Conservation (phyloP, 2,113 vertebrate species). For the Mesembrinibis cayennensis region DNA sequence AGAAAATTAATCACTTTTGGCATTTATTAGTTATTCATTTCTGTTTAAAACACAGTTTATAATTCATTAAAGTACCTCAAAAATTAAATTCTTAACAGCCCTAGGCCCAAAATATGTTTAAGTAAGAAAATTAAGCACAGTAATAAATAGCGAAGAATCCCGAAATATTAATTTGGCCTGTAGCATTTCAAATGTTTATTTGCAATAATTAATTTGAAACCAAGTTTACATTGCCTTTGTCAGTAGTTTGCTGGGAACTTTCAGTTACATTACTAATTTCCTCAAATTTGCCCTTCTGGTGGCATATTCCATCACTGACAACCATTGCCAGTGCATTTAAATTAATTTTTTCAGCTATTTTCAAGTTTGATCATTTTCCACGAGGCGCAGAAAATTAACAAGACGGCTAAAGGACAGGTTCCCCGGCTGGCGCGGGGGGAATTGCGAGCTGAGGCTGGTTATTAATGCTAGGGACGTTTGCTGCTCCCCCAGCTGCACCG, state of each 20-base stretch:
- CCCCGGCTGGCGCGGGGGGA: fast-evolving
- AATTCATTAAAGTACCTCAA: conserved; percentile 66
- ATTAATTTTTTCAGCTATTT: not conserved
- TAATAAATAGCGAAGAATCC: conserved; percentile 42
- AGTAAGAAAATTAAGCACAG: conserved; percentile 55
- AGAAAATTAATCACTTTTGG: conserved; percentile 63
- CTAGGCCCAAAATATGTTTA: conserved; percentile 52
- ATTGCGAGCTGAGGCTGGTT: not conserved
- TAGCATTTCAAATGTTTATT: conserved; percentile 54
- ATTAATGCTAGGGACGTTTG: not conserved
- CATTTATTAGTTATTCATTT: conserved; percentile 49
- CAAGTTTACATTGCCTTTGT: conserved; percentile 13
- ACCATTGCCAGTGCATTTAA: not conserved
- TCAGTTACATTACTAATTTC: not conserved
- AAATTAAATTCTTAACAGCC: conserved; percentile 64
- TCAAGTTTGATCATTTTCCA: not conserved
- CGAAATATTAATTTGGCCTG: conserved; percentile 67
- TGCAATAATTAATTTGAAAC: conserved; percentile 50
- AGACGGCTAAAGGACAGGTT: not conserved
- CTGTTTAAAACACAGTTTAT: conserved; percentile 55
- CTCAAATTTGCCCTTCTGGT: not conserved
- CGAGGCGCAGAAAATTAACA: not conserved
- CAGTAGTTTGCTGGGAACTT: conserved; percentile 22
- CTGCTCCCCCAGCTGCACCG: not conserved
- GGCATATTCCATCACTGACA: not conserved